Base-by-base conservation (phyloP, 2,888 invertebrate species). In the Oconnorella tubifera region DNA sequence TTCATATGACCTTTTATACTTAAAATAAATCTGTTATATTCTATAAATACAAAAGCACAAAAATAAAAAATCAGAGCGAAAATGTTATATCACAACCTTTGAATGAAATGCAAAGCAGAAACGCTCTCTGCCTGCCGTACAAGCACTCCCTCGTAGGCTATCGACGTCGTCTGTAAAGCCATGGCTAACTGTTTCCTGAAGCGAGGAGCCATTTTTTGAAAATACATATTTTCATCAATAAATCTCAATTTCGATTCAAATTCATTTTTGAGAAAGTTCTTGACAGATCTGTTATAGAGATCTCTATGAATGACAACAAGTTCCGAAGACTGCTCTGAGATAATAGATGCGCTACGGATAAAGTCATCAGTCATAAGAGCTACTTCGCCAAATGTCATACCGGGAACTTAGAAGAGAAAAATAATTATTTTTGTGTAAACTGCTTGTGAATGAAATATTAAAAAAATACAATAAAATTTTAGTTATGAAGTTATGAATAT, bases 361-460 rank as follows among this genome's bases (percentile, higher is more conserved):
- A 78, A 78, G 66, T 78, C 78, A 55, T 78, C 78, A 19, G 75
- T 76, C 33, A 78, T 73, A n/a, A 81, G 72, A 2, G 81, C 80
- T 27, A 81, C 79, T 65, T 81, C 81, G 2, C 81, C 81, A 63
- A 81, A 80, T 14, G 79, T 78, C 32, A 74, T 73, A 1, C 81
- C 81, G 33, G 76, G 72, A 10, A 75, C 81, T 81, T 62, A 1
- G 14, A 1, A 62, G 40, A 40, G n/a, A n/a, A n/a, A n/a, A n/a
- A n/a, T n/a, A n/a, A n/a, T n/a, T n/a, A n/a, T n/a, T n/a, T n/a
- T n/a, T n/a, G n/a, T n/a, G n/a, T n/a, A n/a, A n/a, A n/a, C n/a
- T n/a, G n/a, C n/a, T n/a, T n/a, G n/a, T n/a, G n/a, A n/a, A n/a
- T n/a, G n/a, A n/a, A n/a, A n/a, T n/a, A n/a, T n/a, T n/a, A n/a